Percentiles rank a stretch among this genome's conserved stretches.
phyloP scores from a whole-genome alignment of 2,888 invertebrate species.

The Biston betularia region DNA sequence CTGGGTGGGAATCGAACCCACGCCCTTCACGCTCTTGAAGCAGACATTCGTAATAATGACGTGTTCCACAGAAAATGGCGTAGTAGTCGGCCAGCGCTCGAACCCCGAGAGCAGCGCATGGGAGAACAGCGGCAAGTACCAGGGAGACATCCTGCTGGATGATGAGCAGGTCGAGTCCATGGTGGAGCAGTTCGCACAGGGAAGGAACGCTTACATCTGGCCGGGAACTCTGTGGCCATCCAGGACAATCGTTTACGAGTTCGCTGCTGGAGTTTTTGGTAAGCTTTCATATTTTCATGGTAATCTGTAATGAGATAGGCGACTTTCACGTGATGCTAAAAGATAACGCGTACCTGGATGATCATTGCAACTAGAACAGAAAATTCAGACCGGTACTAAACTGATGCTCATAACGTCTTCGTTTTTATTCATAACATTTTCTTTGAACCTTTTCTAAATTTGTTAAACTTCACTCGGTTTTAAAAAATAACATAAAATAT shows the following conservation, averaged over 20 bases:
- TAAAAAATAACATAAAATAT: no score
- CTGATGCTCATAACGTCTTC: no score
- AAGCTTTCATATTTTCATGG: constrained; percentile 19
- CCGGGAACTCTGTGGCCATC: constrained; percentile 60
- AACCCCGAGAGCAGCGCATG: constrained; percentile 51
- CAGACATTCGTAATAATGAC: not conserved
- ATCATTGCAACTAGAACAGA: no score
- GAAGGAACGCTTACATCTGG: constrained; percentile 59
- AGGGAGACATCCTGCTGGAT: constrained; percentile 66
- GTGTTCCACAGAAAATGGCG: constrained; percentile 40
- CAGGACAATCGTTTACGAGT: constrained; percentile 57
- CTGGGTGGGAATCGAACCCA: no score
- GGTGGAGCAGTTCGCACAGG: constrained; percentile 52
- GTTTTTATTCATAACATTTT: no score
- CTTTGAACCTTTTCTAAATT: no score
- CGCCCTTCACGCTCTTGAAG: no score
- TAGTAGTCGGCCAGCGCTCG: constrained; percentile 44
- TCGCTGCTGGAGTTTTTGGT: constrained; percentile 54
- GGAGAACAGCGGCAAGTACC: constrained; percentile 67
- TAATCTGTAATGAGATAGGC: not conserved
- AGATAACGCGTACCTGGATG: no score
- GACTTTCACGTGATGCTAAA: no score
- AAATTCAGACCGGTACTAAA: no score
- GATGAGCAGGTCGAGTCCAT: constrained; percentile 57
- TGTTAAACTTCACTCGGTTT: no score